Conservation (phyloP, 2,888 invertebrate genomes). For the Apamea crenata region DNA sequence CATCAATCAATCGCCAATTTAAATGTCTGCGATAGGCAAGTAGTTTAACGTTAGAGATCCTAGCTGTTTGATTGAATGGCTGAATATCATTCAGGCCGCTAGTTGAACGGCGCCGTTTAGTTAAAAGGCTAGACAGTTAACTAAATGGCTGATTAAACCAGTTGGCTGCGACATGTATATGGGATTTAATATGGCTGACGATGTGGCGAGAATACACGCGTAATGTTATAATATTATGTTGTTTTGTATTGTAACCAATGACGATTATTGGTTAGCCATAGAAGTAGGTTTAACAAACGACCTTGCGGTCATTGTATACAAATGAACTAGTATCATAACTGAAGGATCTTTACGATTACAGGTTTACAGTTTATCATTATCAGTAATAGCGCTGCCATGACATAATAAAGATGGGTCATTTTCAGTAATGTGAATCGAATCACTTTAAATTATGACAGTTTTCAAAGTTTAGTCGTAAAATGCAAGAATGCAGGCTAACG, state of each 20-base stretch:
- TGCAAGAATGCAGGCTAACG: not conserved
- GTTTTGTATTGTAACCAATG: not conserved
- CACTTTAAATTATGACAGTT: not conserved
- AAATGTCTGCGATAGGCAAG: too few relatives aligned
- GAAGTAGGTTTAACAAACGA: not conserved
- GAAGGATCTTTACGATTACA: not conserved
- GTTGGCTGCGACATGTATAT: too few relatives aligned
- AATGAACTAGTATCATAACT: not conserved
- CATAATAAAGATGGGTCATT: not conserved
- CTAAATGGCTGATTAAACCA: too few relatives aligned
- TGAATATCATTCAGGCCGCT: too few relatives aligned
- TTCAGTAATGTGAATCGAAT: not conserved
- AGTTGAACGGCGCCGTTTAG: too few relatives aligned
- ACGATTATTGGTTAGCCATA: not conserved
- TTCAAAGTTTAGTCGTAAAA: not conserved
- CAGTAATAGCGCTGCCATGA: not conserved
- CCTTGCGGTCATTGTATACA: not conserved
- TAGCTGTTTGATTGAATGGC: too few relatives aligned
- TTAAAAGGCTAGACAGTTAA: too few relatives aligned
- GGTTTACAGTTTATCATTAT: not conserved
- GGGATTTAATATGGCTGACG: not conserved
- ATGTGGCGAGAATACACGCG: not conserved
- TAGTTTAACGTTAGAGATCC: too few relatives aligned
- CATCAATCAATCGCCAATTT: too few relatives aligned
- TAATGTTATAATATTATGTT: not conserved